phyloP scores from a whole-genome alignment of 2,888 invertebrate species.

The Lithophane leautieri region DNA sequence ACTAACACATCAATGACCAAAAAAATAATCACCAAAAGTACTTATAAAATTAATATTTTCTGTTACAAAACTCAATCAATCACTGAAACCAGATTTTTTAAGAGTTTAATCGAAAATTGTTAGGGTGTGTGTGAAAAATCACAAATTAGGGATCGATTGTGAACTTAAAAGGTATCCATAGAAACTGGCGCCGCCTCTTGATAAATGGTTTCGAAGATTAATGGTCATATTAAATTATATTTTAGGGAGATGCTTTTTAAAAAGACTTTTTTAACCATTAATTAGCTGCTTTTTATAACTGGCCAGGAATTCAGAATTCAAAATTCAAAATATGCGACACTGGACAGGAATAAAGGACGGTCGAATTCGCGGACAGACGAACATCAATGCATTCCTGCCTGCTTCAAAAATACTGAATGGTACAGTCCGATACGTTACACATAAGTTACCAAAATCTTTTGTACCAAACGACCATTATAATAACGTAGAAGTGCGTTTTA shows the following conservation, averaged over 20 bases:
- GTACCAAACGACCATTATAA: constrained; percentile 60
- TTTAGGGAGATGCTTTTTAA: constrained; percentile 43
- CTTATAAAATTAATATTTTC: neutral
- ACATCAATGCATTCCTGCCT: constrained; percentile 43
- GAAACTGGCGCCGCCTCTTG: constrained; percentile 75
- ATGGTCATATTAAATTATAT: constrained; percentile 53
- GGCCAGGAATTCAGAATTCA: neutral
- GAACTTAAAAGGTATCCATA: constrained; percentile 64
- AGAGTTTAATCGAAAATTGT: constrained; percentile 49
- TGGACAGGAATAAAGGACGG: constrained; percentile 29
- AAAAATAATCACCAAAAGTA: neutral
- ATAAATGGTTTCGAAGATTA: constrained; percentile 60
- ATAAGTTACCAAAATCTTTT: constrained; percentile 68
- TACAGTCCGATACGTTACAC: constrained; percentile 60
- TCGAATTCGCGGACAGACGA: constrained; percentile 9
- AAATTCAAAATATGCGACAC: constrained; percentile 14
- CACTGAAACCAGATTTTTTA: constrained; percentile 58
- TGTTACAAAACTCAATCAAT: constrained; percentile 48
- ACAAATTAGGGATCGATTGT: constrained; percentile 83
- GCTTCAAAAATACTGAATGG: constrained; percentile 63
- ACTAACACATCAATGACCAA: neutral
- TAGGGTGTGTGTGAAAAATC: constrained; percentile 87
- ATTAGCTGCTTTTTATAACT: neutral
- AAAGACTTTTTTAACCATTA: neutral
- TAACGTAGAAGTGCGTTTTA: constrained; percentile 70